Conservation (phyloP, 2,113 vertebrate species). For the Myocastor coypus region DNA sequence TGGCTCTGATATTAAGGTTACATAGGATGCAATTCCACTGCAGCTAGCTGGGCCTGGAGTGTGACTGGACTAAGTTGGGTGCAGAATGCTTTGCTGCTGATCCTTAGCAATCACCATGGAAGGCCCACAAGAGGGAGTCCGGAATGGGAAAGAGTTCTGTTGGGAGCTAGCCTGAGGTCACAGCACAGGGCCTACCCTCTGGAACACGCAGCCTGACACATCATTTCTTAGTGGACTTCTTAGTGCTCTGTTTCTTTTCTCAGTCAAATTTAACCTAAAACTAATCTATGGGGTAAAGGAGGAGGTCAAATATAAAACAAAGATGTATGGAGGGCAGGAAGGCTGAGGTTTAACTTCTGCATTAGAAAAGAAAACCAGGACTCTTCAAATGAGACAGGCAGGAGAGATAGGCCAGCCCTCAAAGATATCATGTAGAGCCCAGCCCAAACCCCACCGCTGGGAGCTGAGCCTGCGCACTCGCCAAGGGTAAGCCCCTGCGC, state of each 20-base stretch:
- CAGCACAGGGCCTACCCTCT: not conserved
- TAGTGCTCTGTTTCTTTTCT: not conserved
- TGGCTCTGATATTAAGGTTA: not conserved
- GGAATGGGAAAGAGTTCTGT: not conserved
- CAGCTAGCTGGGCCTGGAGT: not conserved
- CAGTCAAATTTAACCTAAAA: slow-evolving; percentile 22
- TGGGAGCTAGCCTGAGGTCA: accelerated
- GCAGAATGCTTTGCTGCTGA: not conserved
- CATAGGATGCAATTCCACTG: not conserved
- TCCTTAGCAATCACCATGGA: not conserved
- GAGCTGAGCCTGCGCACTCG: too few relatives aligned
- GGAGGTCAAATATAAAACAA: not conserved
- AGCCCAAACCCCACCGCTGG: too few relatives aligned
- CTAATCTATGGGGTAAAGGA: not conserved
- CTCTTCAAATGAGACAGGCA: not conserved
- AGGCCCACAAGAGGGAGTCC: not conserved
- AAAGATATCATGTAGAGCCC: too few relatives aligned
- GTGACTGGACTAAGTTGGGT: not conserved
- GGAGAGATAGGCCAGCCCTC: not conserved
- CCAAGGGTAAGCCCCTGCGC: too few relatives aligned
- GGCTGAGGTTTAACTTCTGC: not conserved
- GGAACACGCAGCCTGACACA: not conserved
- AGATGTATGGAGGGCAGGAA: not conserved
- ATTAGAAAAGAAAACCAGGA: not conserved
- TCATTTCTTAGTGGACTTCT: not conserved